Conservation (phyloP, 1,140 invertebrate species). For the Mya arenaria region DNA sequence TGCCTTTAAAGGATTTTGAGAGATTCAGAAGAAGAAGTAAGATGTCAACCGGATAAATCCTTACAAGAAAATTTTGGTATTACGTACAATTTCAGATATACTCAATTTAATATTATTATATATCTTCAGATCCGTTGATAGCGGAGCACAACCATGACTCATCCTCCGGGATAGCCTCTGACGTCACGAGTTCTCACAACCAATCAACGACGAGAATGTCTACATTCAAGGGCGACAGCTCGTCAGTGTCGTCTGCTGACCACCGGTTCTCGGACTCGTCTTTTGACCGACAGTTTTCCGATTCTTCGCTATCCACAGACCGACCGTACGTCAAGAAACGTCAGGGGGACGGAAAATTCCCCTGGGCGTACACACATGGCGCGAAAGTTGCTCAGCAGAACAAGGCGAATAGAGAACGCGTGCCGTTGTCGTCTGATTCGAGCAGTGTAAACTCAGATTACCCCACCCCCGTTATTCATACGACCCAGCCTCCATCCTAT, state of each 20-base stretch:
- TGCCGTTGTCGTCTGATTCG: slow-evolving; percentile 31
- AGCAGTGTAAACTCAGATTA: slow-evolving; percentile 48
- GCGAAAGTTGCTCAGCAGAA: slow-evolving; percentile 53
- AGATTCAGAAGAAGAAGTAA: too few species aligned
- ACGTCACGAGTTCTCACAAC: slow-evolving; percentile 72
- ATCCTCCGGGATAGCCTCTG: slow-evolving; percentile 79
- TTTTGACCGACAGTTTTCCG: slow-evolving; percentile 54
- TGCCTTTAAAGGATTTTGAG: too few species aligned
- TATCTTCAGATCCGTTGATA: slow-evolving; percentile 70
- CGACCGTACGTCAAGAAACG: slow-evolving; percentile 42
- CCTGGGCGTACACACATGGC: slow-evolving; percentile 54
- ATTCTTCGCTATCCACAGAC: slow-evolving; percentile 47
- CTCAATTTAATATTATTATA: too few species aligned
- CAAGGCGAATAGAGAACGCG: slow-evolving; percentile 28
- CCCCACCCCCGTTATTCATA: slow-evolving; percentile 43
- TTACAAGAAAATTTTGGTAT: too few species aligned
- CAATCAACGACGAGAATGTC: slow-evolving; percentile 67
- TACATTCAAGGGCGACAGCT: slow-evolving; percentile 72
- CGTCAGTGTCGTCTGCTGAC: slow-evolving; percentile 48
- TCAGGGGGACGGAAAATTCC: slow-evolving; percentile 54
- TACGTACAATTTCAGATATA: too few species aligned
- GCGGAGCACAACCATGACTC: slow-evolving; percentile 78
- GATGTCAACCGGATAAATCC: too few species aligned
- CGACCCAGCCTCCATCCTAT: slow-evolving; percentile 22
- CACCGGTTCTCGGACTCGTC: slow-evolving; percentile 51